Evolutionary conservation across 2,113 vertebrate genomes (phyloP), one percentile per base, ranked within the genome.

Genomic region (Otus sunia): DNA sequence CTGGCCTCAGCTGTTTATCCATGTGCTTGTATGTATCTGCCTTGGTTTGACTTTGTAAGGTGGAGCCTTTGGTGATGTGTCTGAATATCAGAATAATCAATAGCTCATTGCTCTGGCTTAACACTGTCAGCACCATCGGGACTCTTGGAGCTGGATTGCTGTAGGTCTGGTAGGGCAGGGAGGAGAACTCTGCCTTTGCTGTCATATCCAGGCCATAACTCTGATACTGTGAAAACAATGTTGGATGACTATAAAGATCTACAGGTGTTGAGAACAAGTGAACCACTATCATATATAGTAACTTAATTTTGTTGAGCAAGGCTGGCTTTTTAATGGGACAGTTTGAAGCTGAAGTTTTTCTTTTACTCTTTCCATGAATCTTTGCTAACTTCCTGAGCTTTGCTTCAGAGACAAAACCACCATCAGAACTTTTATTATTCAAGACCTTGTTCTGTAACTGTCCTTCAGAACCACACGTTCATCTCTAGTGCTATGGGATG

Each of bases 101-200:
- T 36, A 30, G 47, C 12, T 73, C 29, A 5, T 11, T 62, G 25
- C 74, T 39, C 85, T 93, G 53, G 15, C 43, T 76, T n/a, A 32
- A 8, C 34, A 13, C 26, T 2, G 1, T 36, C 64, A 39, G 23
- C 45, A 60, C 64, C 4, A 2, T 32, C 1, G 3, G 39, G 49
- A 19, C 15, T 45, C 47, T 32, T 43, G 26, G 34, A 41, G 32
- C 11, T 55, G 62, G 32, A 9, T 53, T 93, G 47, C 69, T 89
- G 22, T 8, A 8, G 25, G 26, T 41, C 23, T 0, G 0, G 15
- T 41, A 43, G 49, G 14, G 22, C 12, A 60, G 29, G 63, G 36
- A 76, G 58, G 47, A 60, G 39, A 87, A 32, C 34, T 83, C 87
- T 55, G 29, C 41, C 50, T 91, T 74, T 69, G 27, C 27, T 78